Percentiles rank a stretch among this genome's conserved stretches.
phyloP scores from a whole-genome alignment of 2,113 vertebrate genomes.

The Eidolon helvum region DNA sequence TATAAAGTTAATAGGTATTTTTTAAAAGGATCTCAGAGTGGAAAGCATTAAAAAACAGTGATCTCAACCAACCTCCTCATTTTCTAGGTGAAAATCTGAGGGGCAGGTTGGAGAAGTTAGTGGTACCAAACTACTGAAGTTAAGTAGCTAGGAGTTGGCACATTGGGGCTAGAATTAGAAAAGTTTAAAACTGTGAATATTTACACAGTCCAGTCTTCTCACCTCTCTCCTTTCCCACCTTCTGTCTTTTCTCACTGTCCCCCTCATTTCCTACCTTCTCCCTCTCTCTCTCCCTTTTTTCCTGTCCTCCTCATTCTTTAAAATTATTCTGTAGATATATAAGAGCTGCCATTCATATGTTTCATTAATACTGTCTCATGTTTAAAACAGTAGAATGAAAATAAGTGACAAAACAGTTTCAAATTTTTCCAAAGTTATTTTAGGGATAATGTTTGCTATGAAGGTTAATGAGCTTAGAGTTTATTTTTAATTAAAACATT shows the following conservation, averaged over 20 bases:
- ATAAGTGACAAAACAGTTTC: not conserved
- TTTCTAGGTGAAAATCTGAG: conserved; percentile 1
- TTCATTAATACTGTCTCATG: not conserved
- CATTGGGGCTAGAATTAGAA: not conserved
- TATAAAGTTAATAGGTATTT: not conserved
- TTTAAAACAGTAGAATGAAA: not conserved
- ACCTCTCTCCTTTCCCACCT: not conserved
- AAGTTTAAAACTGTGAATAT: not conserved
- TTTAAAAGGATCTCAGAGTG: not conserved
- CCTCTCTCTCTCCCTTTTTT: not conserved
- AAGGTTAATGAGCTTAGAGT: not conserved
- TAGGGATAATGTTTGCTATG: not conserved
- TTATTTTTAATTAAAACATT: not conserved
- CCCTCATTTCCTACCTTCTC: rapidly evolving
- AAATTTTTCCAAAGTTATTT: conserved; percentile 24
- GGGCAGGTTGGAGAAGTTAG: not conserved
- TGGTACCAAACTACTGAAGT: not conserved
- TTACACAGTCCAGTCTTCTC: not conserved
- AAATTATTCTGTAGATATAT: not conserved
- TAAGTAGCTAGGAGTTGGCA: not conserved
- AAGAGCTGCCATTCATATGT: not conserved
- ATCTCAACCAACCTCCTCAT: not conserved
- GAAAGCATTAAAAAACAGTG: conserved; percentile 10
- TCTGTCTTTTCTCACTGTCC: not conserved
- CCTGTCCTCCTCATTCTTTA: not conserved